A percentile compares a stretch with the other conserved stretches of the same genome.
These are phyloP conservation scores for Noturus placidus DNA, from an alignment of 2,113 vertebrate species.

Conservation along the genomic window DNA sequence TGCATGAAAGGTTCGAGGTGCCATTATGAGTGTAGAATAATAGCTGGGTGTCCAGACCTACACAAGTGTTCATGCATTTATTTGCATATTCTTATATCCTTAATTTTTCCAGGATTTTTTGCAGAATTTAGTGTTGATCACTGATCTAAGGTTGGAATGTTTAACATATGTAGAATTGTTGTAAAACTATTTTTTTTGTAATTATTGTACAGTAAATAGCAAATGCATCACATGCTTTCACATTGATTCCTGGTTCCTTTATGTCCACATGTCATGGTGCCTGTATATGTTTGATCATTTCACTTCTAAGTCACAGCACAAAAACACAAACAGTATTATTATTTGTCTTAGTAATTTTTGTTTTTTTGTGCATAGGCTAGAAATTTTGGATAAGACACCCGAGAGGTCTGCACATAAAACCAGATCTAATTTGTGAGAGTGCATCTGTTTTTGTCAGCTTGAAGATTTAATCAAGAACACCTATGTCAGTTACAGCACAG, in stretches of 20 bases:
- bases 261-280: slow-evolving; percentile 39
- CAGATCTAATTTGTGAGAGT: neutral
- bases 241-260: neutral
- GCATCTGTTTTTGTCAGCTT: neutral
- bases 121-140: neutral
- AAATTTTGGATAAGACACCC: neutral
- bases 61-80: neutral
- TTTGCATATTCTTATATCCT: neutral
- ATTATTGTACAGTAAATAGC: neutral
- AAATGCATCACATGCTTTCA: neutral
- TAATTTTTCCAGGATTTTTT: neutral
- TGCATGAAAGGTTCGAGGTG: neutral
- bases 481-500: neutral
- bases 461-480: neutral
- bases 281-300: slow-evolving; percentile 35
- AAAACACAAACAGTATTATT: neutral
- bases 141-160: neutral
- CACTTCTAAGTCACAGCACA: neutral
- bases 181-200: neutral
- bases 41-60: neutral
- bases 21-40: no score
- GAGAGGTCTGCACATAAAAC: neutral
- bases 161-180: no score
- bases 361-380: neutral
- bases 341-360: no score